Percentiles rank a stretch among this genome's conserved stretches.
These are phyloP conservation scores for Cottoperca gobio DNA, from an alignment of 2,797 vertebrate species.

Conservation along the genomic window DNA sequence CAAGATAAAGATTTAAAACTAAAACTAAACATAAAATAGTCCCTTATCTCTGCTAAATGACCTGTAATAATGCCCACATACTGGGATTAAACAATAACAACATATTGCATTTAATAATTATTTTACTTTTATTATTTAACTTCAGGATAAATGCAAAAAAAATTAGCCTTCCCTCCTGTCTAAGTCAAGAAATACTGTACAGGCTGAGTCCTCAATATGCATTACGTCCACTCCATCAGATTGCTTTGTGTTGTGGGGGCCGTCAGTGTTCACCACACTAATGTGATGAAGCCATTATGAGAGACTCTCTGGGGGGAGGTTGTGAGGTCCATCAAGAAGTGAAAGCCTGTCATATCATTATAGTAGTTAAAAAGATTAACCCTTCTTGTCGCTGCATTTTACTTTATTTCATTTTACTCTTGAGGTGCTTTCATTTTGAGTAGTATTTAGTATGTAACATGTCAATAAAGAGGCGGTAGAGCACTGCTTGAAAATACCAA, in stretches of 20 bases:
- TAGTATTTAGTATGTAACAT: background rate
- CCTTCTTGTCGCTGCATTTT: background rate
- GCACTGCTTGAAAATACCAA: background rate
- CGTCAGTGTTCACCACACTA: constrained; percentile 37
- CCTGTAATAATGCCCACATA: no score
- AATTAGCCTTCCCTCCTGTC: background rate
- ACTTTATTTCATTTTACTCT: background rate
- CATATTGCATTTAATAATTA: background rate
- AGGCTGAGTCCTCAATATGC: constrained; percentile 22
- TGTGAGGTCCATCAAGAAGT: constrained; percentile 23
- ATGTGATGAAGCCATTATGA: constrained; percentile 56
- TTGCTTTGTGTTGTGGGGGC: constrained; percentile 51
- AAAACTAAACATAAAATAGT: background rate
- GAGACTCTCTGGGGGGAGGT: constrained; percentile 13
- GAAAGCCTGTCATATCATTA: constrained; percentile 38
- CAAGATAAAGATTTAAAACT: background rate
- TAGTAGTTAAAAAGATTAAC: constrained; percentile 25
- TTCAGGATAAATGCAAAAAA: background rate
- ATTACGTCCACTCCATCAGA: constrained; percentile 51
- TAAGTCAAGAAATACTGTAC: constrained; percentile 4
- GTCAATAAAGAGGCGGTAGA: background rate
- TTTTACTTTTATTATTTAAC: background rate
- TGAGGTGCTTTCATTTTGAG: background rate
- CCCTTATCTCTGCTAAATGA: no score
- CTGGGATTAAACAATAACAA: background rate